A percentile compares a stretch with the other conserved stretches of the same genome.
Evolutionary conservation across 2,113 vertebrate genomes (phyloP).

Genomic region (Cavia porcellus): DNA sequence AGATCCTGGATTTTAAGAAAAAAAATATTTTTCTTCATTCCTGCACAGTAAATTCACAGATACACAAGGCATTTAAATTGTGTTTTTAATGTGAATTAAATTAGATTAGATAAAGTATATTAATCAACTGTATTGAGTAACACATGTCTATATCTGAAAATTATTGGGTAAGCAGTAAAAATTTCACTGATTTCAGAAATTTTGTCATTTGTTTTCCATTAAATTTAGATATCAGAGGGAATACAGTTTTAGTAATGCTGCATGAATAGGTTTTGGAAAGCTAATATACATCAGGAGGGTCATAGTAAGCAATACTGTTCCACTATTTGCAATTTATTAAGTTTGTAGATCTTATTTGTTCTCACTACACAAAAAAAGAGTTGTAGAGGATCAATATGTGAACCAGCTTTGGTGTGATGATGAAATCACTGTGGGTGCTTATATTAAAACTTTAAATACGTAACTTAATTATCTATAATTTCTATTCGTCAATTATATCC

Average conservation of each 20-base stretch:
- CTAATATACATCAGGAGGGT: neutral
- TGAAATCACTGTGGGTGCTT: neutral
- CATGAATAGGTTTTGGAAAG: neutral
- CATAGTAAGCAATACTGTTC: neutral
- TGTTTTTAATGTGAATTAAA: neutral
- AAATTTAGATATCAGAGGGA: neutral
- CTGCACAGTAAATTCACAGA: neutral
- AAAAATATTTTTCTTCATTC: neutral
- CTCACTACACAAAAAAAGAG: neutral
- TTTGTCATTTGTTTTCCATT: constrained; percentile 12
- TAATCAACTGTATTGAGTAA: neutral
- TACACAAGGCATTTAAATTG: neutral
- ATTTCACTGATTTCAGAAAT: neutral
- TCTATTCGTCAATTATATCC: neutral
- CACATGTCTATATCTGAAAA: neutral
- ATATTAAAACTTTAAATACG: neutral
- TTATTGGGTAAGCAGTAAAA: neutral
- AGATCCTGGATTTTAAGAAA: neutral
- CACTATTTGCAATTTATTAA: neutral
- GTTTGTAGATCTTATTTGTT: neutral
- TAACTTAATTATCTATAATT: neutral
- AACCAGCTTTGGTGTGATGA: neutral
- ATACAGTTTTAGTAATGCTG: neutral
- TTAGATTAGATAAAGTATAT: neutral
- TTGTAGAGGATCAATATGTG: neutral